Evolutionary conservation across 2,797 vertebrate species (phyloP), one percentile per base, ranked within the genome.

Genomic region (Urocyon cinereoargenteus): DNA sequence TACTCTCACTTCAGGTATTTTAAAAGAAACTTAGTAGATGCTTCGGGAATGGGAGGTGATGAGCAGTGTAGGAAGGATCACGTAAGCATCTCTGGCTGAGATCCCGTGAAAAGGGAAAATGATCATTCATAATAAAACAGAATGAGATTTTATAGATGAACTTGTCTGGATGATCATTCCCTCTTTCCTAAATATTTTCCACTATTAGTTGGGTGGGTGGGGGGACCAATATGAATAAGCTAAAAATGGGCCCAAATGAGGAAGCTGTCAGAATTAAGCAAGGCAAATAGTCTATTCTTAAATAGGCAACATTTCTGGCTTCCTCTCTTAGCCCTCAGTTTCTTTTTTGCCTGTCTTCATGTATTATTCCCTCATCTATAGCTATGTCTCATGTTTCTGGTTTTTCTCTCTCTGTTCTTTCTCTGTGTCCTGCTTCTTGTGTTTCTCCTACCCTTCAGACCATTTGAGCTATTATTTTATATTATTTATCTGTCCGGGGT

Each of bases 321-420:
- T 95, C 66, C 21, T 84, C 12, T 90, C 61, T 79, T 92, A 51
- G 36, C 34, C 84, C 53, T 95, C 24, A 61, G 4, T 91, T 92
- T 78, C 11, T 49, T 78, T 87, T 86, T 86, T 77, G 57, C 55
- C 24, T 92, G 12, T 84, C 49, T 88, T 78, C 24, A 53, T 91
- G 16, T 90, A 51, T 61, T 82, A 40, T 78, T 84, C 14, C 51
- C 28, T 86, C 19, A 68, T 88, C 2, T 57, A 1, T 84, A 91
- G 18, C 12, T 53, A 57, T 86, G 94, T 90, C 57, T 90, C 53
- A 36, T 75, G n/a, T 53, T 68, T 93, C 45, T 84, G 26, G 5
- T 62, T 62, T 92, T 72, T 88, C 15, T 86, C 51, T 88, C 68
- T 75, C 34, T 92, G 19, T 45, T 92, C n/a, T 93, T 73, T 81